These are phyloP conservation scores for Actinernus sp. DNA, from an alignment of 92 coral and sea anemone genomes.

Conservation along the genomic window DNA sequence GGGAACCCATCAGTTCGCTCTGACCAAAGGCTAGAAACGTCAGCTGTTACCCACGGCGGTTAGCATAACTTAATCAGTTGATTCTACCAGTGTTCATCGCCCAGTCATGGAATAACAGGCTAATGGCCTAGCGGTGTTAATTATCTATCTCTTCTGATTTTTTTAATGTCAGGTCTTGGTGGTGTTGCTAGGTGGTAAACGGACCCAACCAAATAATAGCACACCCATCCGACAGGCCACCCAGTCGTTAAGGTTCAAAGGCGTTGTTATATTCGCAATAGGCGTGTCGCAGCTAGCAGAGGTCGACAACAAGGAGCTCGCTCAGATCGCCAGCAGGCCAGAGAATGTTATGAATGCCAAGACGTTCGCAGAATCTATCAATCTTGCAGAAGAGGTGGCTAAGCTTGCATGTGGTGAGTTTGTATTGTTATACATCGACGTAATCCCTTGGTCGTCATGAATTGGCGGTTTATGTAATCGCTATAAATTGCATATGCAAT, in stretches of 20 bases:
- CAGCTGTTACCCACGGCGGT: no score
- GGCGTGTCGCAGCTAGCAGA: slow-evolving; percentile 31
- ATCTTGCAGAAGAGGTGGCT: slow-evolving; percentile 38
- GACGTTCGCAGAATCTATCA: slow-evolving; percentile 21
- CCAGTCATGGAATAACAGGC: no score
- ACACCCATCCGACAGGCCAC: slow-evolving; percentile 11
- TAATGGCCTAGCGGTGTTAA: no score
- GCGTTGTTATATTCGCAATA: slow-evolving; percentile 36
- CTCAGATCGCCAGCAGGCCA: slow-evolving; percentile 19
- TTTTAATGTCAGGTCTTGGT: slow-evolving; percentile 37
- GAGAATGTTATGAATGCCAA: slow-evolving; percentile 43
- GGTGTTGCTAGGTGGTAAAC: slow-evolving; percentile 23
- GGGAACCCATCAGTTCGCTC: no score
- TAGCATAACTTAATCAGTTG: no score
- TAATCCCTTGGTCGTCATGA: no score
- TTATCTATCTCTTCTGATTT: no score
- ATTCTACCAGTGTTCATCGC: no score
- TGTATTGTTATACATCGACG: no score
- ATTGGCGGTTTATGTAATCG: no score
- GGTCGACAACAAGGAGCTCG: slow-evolving; percentile 26
- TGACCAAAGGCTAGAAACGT: no score
- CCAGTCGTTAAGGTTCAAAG: slow-evolving; percentile 16
- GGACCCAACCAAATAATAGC: slow-evolving; percentile 2
- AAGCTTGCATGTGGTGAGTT: slow-evolving; percentile 49
- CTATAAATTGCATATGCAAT: no score